A percentile compares a stretch with the other conserved stretches of the same genome.
Evolutionary conservation across 2,113 vertebrate species (phyloP).

Genomic region (Pachyramphus minor): DNA sequence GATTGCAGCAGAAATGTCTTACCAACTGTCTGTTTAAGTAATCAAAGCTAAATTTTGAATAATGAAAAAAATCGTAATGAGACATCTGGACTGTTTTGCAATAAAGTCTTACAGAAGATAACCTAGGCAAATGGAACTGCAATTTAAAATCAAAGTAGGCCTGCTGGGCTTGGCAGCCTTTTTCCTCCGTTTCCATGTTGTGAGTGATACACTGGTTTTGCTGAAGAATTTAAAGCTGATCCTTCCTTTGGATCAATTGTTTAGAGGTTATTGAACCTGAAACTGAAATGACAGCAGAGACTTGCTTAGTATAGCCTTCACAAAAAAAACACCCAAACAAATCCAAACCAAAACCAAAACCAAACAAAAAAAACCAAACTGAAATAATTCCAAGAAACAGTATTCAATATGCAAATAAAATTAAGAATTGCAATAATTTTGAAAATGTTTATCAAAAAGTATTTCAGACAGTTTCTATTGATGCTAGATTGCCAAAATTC

Average conservation of each 20-base stretch:
- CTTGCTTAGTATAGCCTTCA: background rate
- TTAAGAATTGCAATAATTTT: background rate
- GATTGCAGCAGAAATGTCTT: background rate
- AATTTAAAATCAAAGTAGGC: background rate
- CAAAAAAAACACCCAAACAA: too few relatives aligned
- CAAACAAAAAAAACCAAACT: too few relatives aligned
- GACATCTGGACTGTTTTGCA: background rate
- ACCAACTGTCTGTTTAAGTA: background rate
- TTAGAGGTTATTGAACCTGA: background rate
- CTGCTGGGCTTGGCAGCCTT: background rate
- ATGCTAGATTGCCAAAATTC: background rate
- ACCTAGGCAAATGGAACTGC: background rate
- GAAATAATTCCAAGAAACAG: background rate
- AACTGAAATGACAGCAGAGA: background rate
- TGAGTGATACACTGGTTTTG: background rate
- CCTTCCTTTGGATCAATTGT: background rate
- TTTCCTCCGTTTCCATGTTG: background rate
- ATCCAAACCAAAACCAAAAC: too few relatives aligned
- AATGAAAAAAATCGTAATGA: background rate
- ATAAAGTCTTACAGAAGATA: background rate
- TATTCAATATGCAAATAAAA: background rate
- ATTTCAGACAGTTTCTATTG: background rate
- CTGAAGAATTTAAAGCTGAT: background rate
- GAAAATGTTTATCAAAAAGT: background rate
- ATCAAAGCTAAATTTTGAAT: background rate